Evolutionary conservation across 2,888 invertebrate genomes (phyloP).

Genomic region (Gasteruption jaculator): DNA sequence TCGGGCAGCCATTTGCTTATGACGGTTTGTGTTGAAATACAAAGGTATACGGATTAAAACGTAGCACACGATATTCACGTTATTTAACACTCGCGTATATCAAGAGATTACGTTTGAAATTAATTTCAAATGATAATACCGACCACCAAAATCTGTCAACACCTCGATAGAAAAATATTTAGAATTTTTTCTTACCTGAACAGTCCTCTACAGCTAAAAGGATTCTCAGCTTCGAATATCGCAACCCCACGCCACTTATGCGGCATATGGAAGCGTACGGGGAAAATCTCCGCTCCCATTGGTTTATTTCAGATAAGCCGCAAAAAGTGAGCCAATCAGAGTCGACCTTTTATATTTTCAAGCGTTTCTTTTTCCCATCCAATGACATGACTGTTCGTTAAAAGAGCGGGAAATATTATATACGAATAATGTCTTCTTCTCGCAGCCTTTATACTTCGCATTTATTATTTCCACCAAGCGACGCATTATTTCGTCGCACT

Average conservation of each 20-base stretch:
- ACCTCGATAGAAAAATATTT: conserved; percentile 55
- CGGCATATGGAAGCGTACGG: conserved; percentile 56
- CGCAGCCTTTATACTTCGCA: too few species aligned
- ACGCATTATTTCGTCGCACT: too few species aligned
- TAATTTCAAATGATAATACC: too few species aligned
- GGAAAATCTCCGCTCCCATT: conserved; percentile 52
- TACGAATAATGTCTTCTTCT: too few species aligned
- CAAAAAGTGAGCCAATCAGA: conserved; percentile 58
- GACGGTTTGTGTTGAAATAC: conserved; percentile 41
- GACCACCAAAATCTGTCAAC: conserved; percentile 53
- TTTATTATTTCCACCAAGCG: too few species aligned
- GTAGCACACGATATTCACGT: conserved; percentile 33
- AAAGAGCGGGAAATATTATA: conserved; percentile 42
- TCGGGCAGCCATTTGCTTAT: conserved; percentile 45
- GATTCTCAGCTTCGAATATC: conserved; percentile 60
- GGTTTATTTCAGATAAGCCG: conserved; percentile 60
- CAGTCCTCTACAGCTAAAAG: conserved; percentile 57
- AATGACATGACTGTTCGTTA: conserved; percentile 29
- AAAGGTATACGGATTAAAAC: conserved; percentile 39
- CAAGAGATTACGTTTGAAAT: conserved; percentile 16
- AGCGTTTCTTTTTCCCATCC: conserved; percentile 55
- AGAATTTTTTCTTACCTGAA: conserved; percentile 58
- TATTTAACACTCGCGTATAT: conserved; percentile 27
- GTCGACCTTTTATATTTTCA: conserved; percentile 51
- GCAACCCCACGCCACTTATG: conserved; percentile 64